These are phyloP conservation scores for Tragelaphus buxtoni DNA, from an alignment of 2,113 vertebrate genomes.

Conservation along the genomic window DNA sequence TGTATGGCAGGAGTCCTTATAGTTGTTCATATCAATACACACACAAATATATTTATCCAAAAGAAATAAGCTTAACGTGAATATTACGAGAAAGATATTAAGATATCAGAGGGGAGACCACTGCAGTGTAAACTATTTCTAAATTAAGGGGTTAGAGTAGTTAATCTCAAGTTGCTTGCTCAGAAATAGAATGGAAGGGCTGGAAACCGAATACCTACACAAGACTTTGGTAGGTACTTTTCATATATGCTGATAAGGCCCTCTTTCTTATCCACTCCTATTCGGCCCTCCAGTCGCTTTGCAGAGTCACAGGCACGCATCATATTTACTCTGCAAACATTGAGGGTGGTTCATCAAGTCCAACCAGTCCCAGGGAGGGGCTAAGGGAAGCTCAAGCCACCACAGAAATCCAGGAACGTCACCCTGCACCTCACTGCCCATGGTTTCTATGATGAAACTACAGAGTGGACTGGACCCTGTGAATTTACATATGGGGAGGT, in stretches of 20 bases:
- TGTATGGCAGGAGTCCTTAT: neutral
- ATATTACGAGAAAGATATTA: neutral
- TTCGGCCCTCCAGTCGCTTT: neutral
- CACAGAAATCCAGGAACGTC: neutral
- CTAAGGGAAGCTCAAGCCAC: neutral
- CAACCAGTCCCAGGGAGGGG: neutral
- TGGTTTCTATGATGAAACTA: neutral
- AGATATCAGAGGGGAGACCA: neutral
- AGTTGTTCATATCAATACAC: neutral
- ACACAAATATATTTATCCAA: neutral
- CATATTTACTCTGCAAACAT: neutral
- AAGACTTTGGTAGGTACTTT: neutral
- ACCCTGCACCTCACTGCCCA: neutral
- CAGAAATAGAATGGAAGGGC: neutral
- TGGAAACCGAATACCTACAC: neutral
- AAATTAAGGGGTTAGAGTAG: neutral
- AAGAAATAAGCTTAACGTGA: neutral
- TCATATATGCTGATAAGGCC: neutral
- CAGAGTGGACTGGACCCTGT: neutral
- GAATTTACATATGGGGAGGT: neutral
- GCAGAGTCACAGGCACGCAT: neutral
- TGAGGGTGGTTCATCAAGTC: neutral
- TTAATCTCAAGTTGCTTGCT: neutral
- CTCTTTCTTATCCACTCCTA: neutral
- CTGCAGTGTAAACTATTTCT: neutral